Percentiles rank a stretch among this genome's conserved stretches.
phyloP scores from a whole-genome alignment of 2,888 invertebrate species.

The Cerceris rybyensis region DNA sequence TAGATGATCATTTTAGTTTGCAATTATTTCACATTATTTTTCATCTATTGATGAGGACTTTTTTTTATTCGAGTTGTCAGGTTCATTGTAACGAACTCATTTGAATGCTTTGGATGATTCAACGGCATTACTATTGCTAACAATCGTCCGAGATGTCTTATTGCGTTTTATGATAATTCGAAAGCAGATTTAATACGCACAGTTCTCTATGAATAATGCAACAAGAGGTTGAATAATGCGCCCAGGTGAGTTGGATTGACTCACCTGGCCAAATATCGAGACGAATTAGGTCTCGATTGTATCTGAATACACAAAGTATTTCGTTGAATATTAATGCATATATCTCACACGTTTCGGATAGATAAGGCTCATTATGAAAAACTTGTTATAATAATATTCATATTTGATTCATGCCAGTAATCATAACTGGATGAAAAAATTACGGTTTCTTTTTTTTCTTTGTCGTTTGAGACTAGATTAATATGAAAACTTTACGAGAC shows the following conservation, averaged over 20 bases:
- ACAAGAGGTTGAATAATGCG: conserved; percentile 21
- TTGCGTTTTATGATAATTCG: conserved; percentile 22
- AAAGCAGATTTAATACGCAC: conserved; percentile 40
- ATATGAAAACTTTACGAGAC: too few species aligned
- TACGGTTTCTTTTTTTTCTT: background rate
- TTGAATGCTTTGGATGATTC: background rate
- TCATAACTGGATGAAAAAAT: background rate
- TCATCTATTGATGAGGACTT: too few species aligned
- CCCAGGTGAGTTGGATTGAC: conserved; percentile 39
- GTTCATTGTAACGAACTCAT: background rate
- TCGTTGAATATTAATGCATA: conserved; percentile 56
- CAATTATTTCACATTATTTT: too few species aligned
- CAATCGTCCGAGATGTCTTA: conserved; percentile 1
- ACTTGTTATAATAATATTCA: background rate
- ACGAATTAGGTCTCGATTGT: conserved; percentile 57
- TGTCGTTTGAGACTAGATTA: too few species aligned
- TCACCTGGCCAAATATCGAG: conserved; percentile 53
- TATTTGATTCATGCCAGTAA: background rate
- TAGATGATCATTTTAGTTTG: too few species aligned
- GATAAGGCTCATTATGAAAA: conserved; percentile 22
- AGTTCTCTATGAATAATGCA: conserved; percentile 58
- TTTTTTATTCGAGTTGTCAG: too few species aligned
- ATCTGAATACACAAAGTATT: conserved; percentile 45
- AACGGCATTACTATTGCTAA: background rate
- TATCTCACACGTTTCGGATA: conserved; percentile 22